Evolutionary conservation across 2,888 invertebrate genomes (phyloP).

Genomic region (Spisula subtruncata): DNA sequence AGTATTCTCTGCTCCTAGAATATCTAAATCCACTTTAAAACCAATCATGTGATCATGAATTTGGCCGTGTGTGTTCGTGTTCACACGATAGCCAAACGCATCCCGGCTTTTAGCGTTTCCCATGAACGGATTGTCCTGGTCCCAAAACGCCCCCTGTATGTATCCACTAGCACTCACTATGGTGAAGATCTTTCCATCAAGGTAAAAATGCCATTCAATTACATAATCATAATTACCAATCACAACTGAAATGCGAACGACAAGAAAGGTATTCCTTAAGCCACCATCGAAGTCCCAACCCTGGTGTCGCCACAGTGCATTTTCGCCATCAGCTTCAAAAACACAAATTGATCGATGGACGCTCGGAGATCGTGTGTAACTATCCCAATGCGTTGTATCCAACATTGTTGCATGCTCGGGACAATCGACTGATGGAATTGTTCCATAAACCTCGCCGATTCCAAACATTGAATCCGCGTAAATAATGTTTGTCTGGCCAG

Average conservation of each 20-base stretch:
- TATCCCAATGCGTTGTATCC: conserved; percentile 66
- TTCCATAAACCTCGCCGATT: conserved; percentile 61
- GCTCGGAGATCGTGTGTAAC: conserved; percentile 38
- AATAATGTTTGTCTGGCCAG: conserved; percentile 65
- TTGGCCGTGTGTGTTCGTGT: conserved; percentile 62
- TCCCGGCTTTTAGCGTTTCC: conserved; percentile 51
- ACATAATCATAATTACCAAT: conserved; percentile 57
- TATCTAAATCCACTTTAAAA: conserved; percentile 78
- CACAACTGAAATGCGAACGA: conserved; percentile 58
- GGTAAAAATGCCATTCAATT: too few relatives aligned
- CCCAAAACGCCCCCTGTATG: conserved; percentile 70
- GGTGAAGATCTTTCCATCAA: conserved; percentile 72
- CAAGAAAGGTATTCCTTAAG: conserved; percentile 64
- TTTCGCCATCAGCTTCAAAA: conserved; percentile 71
- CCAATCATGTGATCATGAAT: conserved; percentile 50
- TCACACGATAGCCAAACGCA: conserved; percentile 32
- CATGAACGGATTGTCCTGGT: conserved; percentile 65
- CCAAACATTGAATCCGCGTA: conserved; percentile 70
- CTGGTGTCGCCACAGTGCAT: conserved; percentile 72
- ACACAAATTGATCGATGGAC: conserved; percentile 70
- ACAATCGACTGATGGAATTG: conserved; percentile 74
- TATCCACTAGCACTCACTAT: conserved; percentile 68
- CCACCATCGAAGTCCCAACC: conserved; percentile 70
- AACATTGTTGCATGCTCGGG: conserved; percentile 72
- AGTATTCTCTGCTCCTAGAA: conserved; percentile 71